Base-by-base conservation (phyloP, 2,888 invertebrate genomes). In the Mantis religiosa region DNA sequence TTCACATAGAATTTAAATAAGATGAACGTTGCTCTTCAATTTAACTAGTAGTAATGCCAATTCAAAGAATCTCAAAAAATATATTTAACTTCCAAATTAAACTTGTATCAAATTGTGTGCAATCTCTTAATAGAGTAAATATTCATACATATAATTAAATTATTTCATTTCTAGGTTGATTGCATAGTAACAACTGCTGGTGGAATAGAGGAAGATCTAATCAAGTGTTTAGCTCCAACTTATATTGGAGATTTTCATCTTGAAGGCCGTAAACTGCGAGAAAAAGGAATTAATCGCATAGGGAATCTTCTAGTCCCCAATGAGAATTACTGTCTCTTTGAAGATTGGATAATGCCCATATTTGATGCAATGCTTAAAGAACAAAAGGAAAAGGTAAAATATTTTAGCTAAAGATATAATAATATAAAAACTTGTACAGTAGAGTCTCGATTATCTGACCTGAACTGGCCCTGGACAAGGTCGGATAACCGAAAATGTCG, bases 181-280 rank as follows among this genome's bases (percentile, higher is more conserved):
- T 98, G 98, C 92, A 95, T 99, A 90, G 99, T 99, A 1, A 98
- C 99, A 0, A 98, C 99, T 20, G 99, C 99, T 0, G 99, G 99
- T 1, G 99, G 99, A 0, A 95, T 99, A 0, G 99, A 99, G 93
- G 99, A 99, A 93, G 99, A 99, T 94, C 96, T 99, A 85, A 99
- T 99, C 84, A 99, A 99, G 94, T 99, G 99, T 92, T 94, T 99
- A 88, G 98, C 98, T 2, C 98, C 98, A 0, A 99, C 99, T 0
- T 99, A 96, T 91, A 93, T 99, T 87, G 99, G 99, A 0, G 97
- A 98, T 92, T 99, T 99, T 92, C 94, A 96, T 92, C 94, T 99
- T 88, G 95, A 96, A 91, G 99, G 99, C 0, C 96, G 95, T 93
- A 94, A 94, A 86, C 94, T 99, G 28, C 94, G 99, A 88, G 96